phyloP scores from a whole-genome alignment of 1,140 invertebrate species.

The Atta cephalotes region DNA sequence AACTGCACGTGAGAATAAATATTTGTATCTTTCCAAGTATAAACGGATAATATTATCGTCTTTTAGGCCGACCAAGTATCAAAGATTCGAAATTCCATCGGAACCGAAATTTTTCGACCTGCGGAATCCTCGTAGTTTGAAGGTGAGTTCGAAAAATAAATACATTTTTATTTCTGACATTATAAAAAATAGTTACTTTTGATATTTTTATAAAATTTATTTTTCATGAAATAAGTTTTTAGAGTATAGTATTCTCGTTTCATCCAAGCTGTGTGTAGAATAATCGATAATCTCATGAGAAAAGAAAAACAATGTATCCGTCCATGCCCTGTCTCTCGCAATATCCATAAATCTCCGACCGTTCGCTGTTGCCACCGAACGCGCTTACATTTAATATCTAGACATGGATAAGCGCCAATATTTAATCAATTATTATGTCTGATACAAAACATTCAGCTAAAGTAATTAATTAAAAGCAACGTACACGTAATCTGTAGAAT shows the following conservation, averaged over 20 bases:
- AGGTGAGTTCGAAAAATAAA: conserved; percentile 78
- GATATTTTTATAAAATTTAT: conserved; percentile 24
- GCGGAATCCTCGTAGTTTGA: conserved; percentile 82
- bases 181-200: not conserved
- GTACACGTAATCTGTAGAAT: not conserved
- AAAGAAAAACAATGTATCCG: not conserved
- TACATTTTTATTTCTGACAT: not conserved
- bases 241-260: not conserved
- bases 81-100: conserved; percentile 81
- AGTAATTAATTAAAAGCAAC: conserved; percentile 16
- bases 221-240: not conserved
- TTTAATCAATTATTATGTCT: conserved; percentile 2
- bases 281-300: conserved; percentile 38
- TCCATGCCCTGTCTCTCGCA: not conserved
- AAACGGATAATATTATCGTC: not conserved
- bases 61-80: conserved; percentile 82
- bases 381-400: conserved; percentile 14
- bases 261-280: not conserved
- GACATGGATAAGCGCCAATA: not conserved
- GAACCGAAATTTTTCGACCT: conserved; percentile 81
- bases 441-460: conserved; percentile 1
- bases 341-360: conserved; percentile 3
- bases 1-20: not conserved
- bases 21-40: not conserved
- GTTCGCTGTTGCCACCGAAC: not conserved